These are phyloP conservation scores for Metellina segmentata DNA, from an alignment of 2,888 invertebrate species.

Conservation along the genomic window DNA sequence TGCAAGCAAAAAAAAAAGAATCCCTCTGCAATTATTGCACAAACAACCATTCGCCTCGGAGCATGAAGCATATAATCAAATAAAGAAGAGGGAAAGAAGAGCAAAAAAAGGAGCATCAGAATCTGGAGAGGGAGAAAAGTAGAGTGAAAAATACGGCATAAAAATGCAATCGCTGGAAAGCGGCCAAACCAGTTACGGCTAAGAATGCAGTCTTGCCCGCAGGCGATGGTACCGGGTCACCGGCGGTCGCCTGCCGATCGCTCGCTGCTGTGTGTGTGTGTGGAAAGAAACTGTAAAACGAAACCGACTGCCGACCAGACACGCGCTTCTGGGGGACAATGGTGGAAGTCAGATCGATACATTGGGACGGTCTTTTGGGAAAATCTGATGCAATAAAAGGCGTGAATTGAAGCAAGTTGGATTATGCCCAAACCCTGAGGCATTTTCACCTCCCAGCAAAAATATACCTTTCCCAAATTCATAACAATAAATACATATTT, in stretches of 20 bases:
- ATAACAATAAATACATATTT: too few relatives aligned
- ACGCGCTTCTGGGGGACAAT: neutral
- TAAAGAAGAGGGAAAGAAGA: constrained; percentile 42
- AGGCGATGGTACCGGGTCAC: constrained; percentile 61
- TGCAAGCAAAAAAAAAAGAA: constrained; percentile 34
- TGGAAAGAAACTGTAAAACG: constrained; percentile 39
- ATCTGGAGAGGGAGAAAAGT: constrained; percentile 40
- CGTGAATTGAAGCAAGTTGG: too few relatives aligned
- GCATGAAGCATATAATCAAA: constrained; percentile 71
- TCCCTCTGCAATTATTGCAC: constrained; percentile 65
- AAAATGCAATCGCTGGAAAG: constrained; percentile 57
- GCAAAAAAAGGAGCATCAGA: too few relatives aligned
- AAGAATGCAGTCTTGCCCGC: constrained; percentile 62
- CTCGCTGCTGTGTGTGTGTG: too few relatives aligned
- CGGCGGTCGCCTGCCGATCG: constrained; percentile 55
- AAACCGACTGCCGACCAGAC: constrained; percentile 17
- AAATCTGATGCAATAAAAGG: neutral
- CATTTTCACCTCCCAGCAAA: too few relatives aligned
- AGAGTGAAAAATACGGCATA: constrained; percentile 67
- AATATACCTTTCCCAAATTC: too few relatives aligned
- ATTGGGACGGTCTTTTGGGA: neutral
- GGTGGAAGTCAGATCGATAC: neutral
- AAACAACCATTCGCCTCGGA: constrained; percentile 73
- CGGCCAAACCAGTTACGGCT: constrained; percentile 72
- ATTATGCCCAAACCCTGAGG: too few relatives aligned